Conservation (phyloP, 1,140 invertebrate genomes). For the Pachypeltis micranthus region DNA sequence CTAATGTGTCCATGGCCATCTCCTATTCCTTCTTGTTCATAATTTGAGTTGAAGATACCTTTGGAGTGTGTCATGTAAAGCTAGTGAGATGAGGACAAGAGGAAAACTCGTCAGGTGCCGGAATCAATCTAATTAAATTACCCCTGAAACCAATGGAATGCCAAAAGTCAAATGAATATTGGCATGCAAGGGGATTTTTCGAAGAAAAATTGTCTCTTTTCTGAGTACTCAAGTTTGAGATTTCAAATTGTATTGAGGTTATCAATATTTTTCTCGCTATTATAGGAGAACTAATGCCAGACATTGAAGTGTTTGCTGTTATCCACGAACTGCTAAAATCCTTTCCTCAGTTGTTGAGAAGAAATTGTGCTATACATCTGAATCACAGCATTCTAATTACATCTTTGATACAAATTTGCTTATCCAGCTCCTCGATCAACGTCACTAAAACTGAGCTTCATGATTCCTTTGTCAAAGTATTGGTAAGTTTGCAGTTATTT, state of each 20-base stretch:
- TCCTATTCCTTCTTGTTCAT: no score
- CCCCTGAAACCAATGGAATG: no score
- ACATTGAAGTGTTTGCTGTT: constrained; percentile 73
- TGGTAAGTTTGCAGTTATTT: not conserved
- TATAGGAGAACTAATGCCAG: constrained; percentile 56
- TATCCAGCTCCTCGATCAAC: constrained; percentile 47
- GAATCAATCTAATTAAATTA: no score
- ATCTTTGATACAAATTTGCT: constrained; percentile 60
- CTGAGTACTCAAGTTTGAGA: no score
- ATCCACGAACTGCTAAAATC: constrained; percentile 63
- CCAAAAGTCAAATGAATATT: no score
- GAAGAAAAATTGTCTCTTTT: no score
- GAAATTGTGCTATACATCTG: constrained; percentile 60
- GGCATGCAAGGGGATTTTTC: no score
- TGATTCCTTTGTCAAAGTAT: not conserved
- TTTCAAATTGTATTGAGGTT: constrained; percentile 10
- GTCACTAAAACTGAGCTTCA: constrained; percentile 32
- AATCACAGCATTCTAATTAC: constrained; percentile 72
- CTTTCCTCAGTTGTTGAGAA: constrained; percentile 50
- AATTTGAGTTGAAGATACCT: no score
- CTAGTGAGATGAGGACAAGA: no score
- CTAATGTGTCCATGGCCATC: no score
- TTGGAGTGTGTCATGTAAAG: no score
- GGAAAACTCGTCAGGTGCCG: no score
- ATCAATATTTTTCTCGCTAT: constrained; percentile 18